Percentiles rank a stretch among this genome's conserved stretches.
Conservation (phyloP, 1,140 invertebrate genomes). For the Drosophila auraria region DNA sequence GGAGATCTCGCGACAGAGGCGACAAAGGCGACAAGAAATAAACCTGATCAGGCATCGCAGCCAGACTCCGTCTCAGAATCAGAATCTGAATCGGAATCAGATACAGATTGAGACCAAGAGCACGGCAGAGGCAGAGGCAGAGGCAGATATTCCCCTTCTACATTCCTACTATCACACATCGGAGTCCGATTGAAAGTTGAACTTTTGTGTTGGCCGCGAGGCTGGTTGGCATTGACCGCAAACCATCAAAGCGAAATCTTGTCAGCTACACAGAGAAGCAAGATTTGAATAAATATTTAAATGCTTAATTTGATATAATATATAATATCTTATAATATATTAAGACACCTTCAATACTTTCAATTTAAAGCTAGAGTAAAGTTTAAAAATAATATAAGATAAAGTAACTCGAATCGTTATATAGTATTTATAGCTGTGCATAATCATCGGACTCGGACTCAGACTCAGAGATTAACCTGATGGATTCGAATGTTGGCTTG, state of each 20-base stretch:
- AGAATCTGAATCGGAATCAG: slow-evolving; percentile 1
- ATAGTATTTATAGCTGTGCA: neutral
- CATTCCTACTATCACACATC: neutral
- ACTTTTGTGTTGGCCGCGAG: slow-evolving; percentile 30
- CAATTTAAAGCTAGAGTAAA: no score
- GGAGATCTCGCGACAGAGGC: slow-evolving; percentile 1
- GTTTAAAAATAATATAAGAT: no score
- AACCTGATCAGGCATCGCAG: slow-evolving; percentile 25
- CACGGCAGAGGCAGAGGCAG: no score
- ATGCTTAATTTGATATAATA: neutral
- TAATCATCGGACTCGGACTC: neutral
- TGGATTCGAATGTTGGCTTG: slow-evolving; percentile 11
- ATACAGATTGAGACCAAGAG: slow-evolving; percentile 6
- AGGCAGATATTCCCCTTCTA: neutral
- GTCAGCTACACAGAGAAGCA: slow-evolving; percentile 11
- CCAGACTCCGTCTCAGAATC: neutral
- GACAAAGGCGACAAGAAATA: slow-evolving; percentile 29
- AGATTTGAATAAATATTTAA: no score
- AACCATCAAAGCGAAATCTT: slow-evolving; percentile 54
- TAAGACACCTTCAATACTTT: no score
- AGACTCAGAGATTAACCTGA: neutral
- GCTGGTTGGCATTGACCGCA: slow-evolving; percentile 81
- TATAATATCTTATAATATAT: no score
- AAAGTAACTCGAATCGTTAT: no score
- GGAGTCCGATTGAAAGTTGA: slow-evolving; percentile 39